Percentiles rank a stretch among this genome's conserved stretches.
Evolutionary conservation across 2,888 invertebrate genomes (phyloP).

Genomic region (Drosophila ezoana): DNA sequence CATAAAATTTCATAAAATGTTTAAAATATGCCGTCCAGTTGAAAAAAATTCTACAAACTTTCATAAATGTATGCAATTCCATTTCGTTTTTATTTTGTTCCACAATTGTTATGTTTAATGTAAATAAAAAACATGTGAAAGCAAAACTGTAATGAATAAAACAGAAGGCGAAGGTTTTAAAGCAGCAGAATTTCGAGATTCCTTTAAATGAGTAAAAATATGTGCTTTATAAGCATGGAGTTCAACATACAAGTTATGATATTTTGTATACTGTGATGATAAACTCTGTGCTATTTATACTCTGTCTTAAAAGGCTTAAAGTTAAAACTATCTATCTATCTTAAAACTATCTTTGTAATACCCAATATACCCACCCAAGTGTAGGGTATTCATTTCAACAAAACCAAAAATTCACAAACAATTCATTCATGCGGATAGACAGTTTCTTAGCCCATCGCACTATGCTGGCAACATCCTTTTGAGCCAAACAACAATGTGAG

Average conservation of each 20-base stretch:
- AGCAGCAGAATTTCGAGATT: conserved; percentile 3
- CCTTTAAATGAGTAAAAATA: too few species aligned
- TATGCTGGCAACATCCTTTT: not conserved
- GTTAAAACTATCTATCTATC: too few species aligned
- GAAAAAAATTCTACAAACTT: conserved; percentile 3
- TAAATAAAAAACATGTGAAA: not conserved
- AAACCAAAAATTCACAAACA: conserved; percentile 1
- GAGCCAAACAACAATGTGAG: conserved; percentile 8
- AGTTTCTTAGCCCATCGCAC: not conserved
- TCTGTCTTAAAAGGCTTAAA: too few species aligned
- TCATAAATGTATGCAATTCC: conserved; percentile 61
- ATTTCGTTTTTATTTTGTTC: conserved; percentile 37
- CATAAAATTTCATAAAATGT: conserved; percentile 41
- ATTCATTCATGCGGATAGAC: conserved; percentile 9
- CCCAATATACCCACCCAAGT: not conserved
- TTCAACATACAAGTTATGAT: too few species aligned
- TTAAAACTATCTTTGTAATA: not conserved
- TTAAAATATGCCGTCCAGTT: conserved; percentile 13
- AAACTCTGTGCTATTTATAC: too few species aligned
- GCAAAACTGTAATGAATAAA: too few species aligned
- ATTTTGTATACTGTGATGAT: too few species aligned
- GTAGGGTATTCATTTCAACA: not conserved
- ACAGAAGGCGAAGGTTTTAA: conserved; percentile 41
- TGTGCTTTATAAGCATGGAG: too few species aligned
- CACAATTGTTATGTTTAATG: not conserved